Conservation (phyloP, 2,113 vertebrate genomes). For the Rafetus swinhoei region DNA sequence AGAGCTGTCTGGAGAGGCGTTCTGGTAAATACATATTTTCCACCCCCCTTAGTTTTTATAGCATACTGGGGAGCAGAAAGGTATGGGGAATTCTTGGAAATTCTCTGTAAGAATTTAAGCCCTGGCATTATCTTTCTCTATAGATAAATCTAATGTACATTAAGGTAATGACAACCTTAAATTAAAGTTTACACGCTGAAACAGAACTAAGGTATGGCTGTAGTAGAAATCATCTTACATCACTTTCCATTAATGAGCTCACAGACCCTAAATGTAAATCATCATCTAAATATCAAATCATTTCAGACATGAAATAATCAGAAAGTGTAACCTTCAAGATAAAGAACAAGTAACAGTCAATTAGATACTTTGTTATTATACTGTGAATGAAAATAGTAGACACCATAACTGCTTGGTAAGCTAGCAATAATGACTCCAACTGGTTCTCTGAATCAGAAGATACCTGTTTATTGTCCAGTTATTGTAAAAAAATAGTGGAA, state of each 20-base stretch:
- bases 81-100: no score
- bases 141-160: background rate
- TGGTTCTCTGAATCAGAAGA: background rate
- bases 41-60: no score
- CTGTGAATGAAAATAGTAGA: background rate
- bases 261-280: slow-evolving; percentile 37
- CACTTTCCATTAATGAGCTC: slow-evolving; percentile 14
- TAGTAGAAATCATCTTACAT: slow-evolving; percentile 27
- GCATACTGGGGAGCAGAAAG: no score
- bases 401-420: background rate
- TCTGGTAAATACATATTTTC: no score
- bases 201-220: slow-evolving; percentile 40
- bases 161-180: slow-evolving; percentile 15
- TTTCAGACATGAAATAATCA: slow-evolving; percentile 50
- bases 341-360: background rate
- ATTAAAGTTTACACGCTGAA: slow-evolving; percentile 35
- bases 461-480: background rate
- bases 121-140: background rate
- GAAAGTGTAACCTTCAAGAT: background rate
- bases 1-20: no score
- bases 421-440: background rate
- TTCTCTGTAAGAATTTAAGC: no score
- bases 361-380: background rate
- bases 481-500: background rate
- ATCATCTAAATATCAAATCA: slow-evolving; percentile 51